phyloP scores from a whole-genome alignment of 1,140 invertebrate genomes.

The Cryptotermes secundus region DNA sequence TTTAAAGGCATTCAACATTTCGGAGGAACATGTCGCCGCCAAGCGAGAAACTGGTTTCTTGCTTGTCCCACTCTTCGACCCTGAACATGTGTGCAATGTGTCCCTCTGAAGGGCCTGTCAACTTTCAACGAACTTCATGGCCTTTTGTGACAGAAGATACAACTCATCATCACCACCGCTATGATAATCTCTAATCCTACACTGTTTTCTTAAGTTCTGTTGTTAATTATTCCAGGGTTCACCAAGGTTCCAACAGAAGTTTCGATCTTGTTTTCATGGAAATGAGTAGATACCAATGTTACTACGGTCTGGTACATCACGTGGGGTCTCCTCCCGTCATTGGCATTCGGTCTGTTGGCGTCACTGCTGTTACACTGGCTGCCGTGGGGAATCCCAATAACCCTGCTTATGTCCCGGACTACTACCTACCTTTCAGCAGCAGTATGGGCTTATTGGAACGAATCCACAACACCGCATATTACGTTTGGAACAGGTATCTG shows the following conservation, averaged over 20 bases:
- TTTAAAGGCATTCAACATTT: no score
- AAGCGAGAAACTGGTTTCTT: no score
- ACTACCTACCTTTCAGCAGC: neutral
- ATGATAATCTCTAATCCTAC: no score
- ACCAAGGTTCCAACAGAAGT: neutral
- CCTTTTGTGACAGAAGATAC: no score
- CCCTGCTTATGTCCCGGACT: conserved; percentile 29
- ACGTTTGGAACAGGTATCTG: conserved; percentile 21
- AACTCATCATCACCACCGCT: no score
- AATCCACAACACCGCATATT: conserved; percentile 25
- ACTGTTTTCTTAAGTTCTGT: no score
- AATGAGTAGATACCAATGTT: neutral
- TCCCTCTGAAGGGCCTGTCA: no score
- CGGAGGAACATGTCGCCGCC: no score
- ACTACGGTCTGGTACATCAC: neutral
- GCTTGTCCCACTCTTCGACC: no score
- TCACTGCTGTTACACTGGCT: neutral
- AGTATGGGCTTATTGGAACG: conserved; percentile 29
- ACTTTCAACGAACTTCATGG: no score
- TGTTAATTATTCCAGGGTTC: neutral
- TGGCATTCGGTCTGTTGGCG: neutral
- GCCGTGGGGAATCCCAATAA: conserved; percentile 27
- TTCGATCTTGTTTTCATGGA: neutral
- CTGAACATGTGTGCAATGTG: no score
- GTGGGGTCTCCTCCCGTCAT: neutral